Evolutionary conservation across 2,888 invertebrate species (phyloP).

Genomic region (Apantesis nais): DNA sequence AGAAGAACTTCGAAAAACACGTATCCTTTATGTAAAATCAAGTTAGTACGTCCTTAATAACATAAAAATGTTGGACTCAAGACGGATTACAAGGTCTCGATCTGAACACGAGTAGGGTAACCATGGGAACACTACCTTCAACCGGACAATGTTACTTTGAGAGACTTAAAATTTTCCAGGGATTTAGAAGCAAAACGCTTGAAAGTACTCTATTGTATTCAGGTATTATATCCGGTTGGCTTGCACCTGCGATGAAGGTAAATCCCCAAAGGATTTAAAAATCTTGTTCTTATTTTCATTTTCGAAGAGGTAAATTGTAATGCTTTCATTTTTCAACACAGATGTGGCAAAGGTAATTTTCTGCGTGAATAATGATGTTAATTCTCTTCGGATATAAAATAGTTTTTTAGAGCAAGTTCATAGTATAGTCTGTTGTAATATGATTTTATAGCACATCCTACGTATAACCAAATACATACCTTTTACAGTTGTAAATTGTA

Average conservation of each 20-base stretch:
- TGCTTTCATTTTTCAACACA: neutral
- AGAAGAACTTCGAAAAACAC: conserved; percentile 9
- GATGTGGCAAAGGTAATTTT: neutral
- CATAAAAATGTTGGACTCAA: conserved; percentile 49
- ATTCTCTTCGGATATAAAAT: neutral
- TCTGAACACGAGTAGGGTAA: conserved; percentile 32
- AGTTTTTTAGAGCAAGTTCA: neutral
- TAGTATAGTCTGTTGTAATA: neutral
- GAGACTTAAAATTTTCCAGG: conserved; percentile 47
- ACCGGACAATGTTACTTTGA: conserved; percentile 41
- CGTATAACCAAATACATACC: no score
- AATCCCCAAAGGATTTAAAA: conserved; percentile 34
- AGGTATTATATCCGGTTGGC: conserved; percentile 41
- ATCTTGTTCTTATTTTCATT: conserved; percentile 34
- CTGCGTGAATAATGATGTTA: neutral
- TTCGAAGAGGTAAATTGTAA: conserved; percentile 20
- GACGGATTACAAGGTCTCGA: conserved; percentile 44
- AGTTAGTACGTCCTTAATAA: conserved; percentile 51
- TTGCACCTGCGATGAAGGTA: conserved; percentile 41
- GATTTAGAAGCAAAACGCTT: conserved; percentile 29
- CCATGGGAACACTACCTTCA: conserved; percentile 15
- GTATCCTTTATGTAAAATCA: conserved; percentile 32
- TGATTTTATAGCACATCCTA: no score
- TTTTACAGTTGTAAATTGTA: no score
- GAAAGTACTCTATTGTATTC: conserved; percentile 34